Conservation (phyloP, 2,113 vertebrate species). For the Austrofundulus limnaeus region DNA sequence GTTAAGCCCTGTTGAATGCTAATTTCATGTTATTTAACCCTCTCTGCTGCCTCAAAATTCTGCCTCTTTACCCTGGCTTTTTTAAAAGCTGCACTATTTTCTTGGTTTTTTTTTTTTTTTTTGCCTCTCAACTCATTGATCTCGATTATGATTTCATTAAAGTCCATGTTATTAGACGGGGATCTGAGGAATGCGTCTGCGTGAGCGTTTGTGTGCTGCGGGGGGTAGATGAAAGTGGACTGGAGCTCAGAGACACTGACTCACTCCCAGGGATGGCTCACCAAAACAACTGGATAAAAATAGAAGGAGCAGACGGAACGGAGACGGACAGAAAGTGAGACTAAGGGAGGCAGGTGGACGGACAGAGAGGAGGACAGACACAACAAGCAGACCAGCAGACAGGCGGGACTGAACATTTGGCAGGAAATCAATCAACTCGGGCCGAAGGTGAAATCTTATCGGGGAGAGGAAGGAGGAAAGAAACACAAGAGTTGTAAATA, state of each 20-base stretch:
- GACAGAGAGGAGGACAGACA: slow-evolving; percentile 15
- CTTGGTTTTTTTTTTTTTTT: not conserved
- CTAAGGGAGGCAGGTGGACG: slow-evolving; percentile 46
- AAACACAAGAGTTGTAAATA: slow-evolving; percentile 19
- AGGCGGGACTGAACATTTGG: slow-evolving; percentile 35
- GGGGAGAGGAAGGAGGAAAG: not conserved
- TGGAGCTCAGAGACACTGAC: slow-evolving; percentile 64
- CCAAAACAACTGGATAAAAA: slow-evolving; percentile 63
- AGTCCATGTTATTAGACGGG: slow-evolving; percentile 10
- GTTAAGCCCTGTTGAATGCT: slow-evolving; percentile 21
- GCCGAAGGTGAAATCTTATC: slow-evolving; percentile 23
- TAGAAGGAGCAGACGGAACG: slow-evolving; percentile 44
- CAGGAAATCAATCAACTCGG: slow-evolving; percentile 51
- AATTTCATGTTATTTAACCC: slow-evolving; percentile 37
- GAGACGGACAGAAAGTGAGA: slow-evolving; percentile 28
- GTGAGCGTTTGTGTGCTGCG: slow-evolving; percentile 14
- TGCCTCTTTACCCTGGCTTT: not conserved
- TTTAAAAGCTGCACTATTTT: slow-evolving; percentile 2
- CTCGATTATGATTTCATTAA: not conserved
- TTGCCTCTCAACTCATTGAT: slow-evolving; percentile 25
- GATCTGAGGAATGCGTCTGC: slow-evolving; percentile 8
- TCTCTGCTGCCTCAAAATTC: not conserved
- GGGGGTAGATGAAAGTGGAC: slow-evolving; percentile 63
- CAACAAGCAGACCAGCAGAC: slow-evolving; percentile 16
- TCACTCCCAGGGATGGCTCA: slow-evolving; percentile 54